A percentile compares a stretch with the other conserved stretches of the same genome.
These are phyloP conservation scores for Cercopithecus neglectus DNA, from an alignment of 2,797 vertebrate genomes.

Conservation along the genomic window DNA sequence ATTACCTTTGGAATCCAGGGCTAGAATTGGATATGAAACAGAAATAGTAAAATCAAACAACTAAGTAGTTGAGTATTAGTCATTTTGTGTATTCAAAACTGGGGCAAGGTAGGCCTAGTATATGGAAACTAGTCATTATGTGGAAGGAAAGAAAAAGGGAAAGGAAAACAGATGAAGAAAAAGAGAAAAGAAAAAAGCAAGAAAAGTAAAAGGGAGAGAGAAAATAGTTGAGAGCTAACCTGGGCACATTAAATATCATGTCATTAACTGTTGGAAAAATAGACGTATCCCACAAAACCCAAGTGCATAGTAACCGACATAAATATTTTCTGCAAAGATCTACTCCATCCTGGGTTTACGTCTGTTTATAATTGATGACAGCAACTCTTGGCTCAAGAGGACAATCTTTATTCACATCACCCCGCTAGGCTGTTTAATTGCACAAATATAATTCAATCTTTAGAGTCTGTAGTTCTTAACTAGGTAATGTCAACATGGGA, in stretches of 20 bases:
- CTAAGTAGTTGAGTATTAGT: neutral
- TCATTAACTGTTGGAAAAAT: conserved; percentile 53
- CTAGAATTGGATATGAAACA: neutral
- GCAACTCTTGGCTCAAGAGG: conserved; percentile 36
- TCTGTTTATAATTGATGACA: conserved; percentile 56
- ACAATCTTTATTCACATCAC: conserved; percentile 53
- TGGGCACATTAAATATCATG: conserved; percentile 13
- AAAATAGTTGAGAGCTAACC: conserved; percentile 18
- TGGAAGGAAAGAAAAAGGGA: neutral
- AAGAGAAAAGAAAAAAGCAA: neutral
- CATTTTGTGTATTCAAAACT: neutral
- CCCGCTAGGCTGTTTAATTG: conserved; percentile 72
- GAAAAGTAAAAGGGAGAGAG: neutral
- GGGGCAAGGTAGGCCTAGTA: neutral
- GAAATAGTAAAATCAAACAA: neutral
- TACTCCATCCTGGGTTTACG: conserved; percentile 56
- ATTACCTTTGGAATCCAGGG: neutral
- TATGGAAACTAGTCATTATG: neutral
- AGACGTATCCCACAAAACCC: conserved; percentile 45
- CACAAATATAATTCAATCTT: conserved; percentile 56
- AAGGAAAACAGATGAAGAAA: neutral
- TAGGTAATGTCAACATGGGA: conserved; percentile 73
- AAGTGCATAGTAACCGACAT: conserved; percentile 65
- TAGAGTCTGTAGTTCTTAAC: conserved; percentile 44
- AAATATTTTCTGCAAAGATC: conserved; percentile 64